Conservation (phyloP, 2,113 vertebrate genomes). For the Cochlearius cochlearius region DNA sequence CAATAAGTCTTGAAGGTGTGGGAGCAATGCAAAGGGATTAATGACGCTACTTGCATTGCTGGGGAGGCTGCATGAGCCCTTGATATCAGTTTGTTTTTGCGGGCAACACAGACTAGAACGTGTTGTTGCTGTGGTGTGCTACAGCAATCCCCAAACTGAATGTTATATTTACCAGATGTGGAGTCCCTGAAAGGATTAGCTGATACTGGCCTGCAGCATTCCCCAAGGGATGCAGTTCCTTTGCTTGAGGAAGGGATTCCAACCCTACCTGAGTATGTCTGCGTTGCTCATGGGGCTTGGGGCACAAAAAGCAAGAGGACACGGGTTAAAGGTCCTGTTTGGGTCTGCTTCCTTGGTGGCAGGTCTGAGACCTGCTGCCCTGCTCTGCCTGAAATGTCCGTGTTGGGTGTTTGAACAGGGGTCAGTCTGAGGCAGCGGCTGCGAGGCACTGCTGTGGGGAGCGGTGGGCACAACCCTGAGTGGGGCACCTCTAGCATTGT, state of each 20-base stretch:
- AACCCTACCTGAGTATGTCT: not conserved
- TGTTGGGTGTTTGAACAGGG: not conserved
- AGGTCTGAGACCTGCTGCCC: not conserved
- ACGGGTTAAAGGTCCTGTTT: not conserved
- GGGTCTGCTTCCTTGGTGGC: not conserved
- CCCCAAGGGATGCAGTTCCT: not conserved
- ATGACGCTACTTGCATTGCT: not conserved
- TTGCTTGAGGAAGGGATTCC: conserved; percentile 37
- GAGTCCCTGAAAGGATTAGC: conserved; percentile 55
- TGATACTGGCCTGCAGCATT: not conserved
- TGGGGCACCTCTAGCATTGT: not conserved
- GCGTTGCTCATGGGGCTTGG: not conserved
- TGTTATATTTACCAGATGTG: conserved; percentile 16
- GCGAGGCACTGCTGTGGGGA: not conserved
- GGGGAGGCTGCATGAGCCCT: conserved; percentile 5
- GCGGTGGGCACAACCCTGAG: not conserved
- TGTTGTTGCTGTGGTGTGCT: conserved; percentile 1
- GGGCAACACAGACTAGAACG: not conserved
- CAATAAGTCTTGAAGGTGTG: not conserved
- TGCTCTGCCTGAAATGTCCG: not conserved
- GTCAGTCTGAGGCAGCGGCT: not conserved
- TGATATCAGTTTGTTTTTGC: conserved; percentile 21
- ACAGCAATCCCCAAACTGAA: conserved; percentile 33
- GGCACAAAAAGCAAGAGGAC: not conserved
- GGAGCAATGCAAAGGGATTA: not conserved